Base-by-base conservation (phyloP, 53 echinoderm and acorn worm species). In the Zoroaster sp. region DNA sequence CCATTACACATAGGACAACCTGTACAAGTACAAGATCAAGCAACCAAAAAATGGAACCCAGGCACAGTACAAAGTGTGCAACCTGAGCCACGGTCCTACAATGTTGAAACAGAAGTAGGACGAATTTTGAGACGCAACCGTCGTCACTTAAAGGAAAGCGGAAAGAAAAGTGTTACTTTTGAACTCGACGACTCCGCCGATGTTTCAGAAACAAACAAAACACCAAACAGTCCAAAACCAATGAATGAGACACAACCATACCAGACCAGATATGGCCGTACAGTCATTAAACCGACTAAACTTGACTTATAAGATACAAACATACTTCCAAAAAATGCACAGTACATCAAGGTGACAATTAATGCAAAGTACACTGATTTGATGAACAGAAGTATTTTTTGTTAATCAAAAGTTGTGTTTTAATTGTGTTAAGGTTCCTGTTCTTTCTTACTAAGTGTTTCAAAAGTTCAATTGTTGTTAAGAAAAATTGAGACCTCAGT, bases 71-170 rank as follows among this genome's bases (percentile, higher is more conserved):
- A 47, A 80, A 66, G 28, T 52, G 12, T 73, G 35, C 25, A 69
- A n/a, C 28, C 44, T 6, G 88, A 93, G 79, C 93, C 93, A 14
- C 49, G 91, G 21, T 95, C 95, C 21, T 95, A 91, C 47, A 77
- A 40, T 25, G 86, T 93, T 5, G 77, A 90, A 87, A 92, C 88
- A 7, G 59, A 78, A 36, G 67, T 31, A 37, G 94, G 91, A 44
- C 39, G 20, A 40, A 23, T 85, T 4, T 74, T 94, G 36, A 70
- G 89, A 35, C 54, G 92, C 31, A 94, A 94, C 72, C 68, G 94
- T 17, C 72, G 40, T 14, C 87, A 89, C 49, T 54, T 92, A 3
- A 74, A 67, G 31, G 72, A 89, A 66, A 40, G 39, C 31, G 70
- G 80, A 28, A 68, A 63, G 47, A 72, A 86, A 86, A 82, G 36